A percentile compares a stretch with the other conserved stretches of the same genome.
These are phyloP conservation scores for Drosophila lacicola DNA, from an alignment of 2,888 invertebrate genomes.

Conservation along the genomic window DNA sequence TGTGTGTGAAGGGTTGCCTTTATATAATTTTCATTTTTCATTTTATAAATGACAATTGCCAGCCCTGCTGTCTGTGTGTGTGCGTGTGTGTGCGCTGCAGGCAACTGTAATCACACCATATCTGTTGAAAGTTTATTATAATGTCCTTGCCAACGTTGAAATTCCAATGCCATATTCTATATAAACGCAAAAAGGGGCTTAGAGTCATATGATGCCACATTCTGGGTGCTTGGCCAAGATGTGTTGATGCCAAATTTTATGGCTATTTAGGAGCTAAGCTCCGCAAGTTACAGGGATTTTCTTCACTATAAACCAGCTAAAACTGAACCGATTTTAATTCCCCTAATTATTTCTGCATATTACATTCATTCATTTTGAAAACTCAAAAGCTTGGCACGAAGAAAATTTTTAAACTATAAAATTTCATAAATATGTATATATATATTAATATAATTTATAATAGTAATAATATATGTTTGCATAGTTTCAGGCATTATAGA, in stretches of 20 bases:
- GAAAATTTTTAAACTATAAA: no score
- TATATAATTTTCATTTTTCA: constrained; percentile 64
- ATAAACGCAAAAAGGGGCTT: constrained; percentile 2
- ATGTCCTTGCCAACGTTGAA: constrained; percentile 51
- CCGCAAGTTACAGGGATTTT: background rate
- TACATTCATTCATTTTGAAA: no score
- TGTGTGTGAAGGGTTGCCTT: constrained; percentile 40
- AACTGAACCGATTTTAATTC: background rate
- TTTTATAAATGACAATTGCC: constrained; percentile 75
- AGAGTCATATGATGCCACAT: background rate
- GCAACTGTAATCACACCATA: constrained; percentile 79
- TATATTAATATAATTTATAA: no score
- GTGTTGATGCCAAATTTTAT: constrained; percentile 5
- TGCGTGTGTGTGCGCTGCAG: constrained; percentile 35
- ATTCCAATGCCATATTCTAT: constrained; percentile 4
- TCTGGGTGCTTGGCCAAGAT: constrained; percentile 6
- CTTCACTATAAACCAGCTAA: background rate
- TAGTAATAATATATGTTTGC: no score
- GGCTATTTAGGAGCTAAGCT: no score
- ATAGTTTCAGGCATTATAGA: no score
- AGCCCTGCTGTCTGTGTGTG: background rate
- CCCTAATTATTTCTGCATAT: no score
- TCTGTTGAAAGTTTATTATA: constrained; percentile 78
- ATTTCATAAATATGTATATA: no score
- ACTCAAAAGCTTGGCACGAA: no score